Evolutionary conservation across 2,113 vertebrate genomes (phyloP).

Genomic region (Zapornia atra): DNA sequence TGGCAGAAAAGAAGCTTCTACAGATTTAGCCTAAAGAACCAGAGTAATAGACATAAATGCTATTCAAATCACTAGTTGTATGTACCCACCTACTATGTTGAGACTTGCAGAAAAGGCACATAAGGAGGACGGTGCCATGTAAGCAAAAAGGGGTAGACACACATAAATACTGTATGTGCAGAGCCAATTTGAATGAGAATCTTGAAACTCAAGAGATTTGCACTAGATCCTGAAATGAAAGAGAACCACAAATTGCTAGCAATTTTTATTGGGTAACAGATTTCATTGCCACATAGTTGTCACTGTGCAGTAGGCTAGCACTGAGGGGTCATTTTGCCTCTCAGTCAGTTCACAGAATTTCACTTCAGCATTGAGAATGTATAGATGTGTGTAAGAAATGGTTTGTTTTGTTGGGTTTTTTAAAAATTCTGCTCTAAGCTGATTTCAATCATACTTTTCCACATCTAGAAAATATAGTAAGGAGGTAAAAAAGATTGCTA

Average conservation of each 20-base stretch:
- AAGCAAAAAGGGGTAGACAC: not conserved
- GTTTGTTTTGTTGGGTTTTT: too few species aligned
- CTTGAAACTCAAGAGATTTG: not conserved
- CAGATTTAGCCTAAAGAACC: not conserved
- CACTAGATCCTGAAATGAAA: not conserved
- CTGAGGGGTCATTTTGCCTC: not conserved
- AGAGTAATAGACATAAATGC: not conserved
- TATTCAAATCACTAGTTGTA: not conserved
- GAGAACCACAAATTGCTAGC: not conserved
- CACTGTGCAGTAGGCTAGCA: not conserved
- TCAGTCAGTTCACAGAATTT: not conserved
- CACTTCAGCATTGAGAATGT: not conserved
- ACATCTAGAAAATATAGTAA: not conserved
- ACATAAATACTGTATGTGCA: not conserved
- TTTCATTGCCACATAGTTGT: not conserved
- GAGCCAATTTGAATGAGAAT: not conserved
- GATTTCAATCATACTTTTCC: not conserved
- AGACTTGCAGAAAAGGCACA: not conserved
- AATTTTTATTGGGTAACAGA: not conserved
- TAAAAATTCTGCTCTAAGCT: not conserved
- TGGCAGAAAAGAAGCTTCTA: not conserved
- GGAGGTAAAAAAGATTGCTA: not conserved
- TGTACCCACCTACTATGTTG: not conserved
- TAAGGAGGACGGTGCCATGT: not conserved
- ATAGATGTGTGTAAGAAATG: not conserved